These are phyloP conservation scores for Stegostoma tigrinum DNA, from an alignment of 2,113 vertebrate species.

Conservation along the genomic window DNA sequence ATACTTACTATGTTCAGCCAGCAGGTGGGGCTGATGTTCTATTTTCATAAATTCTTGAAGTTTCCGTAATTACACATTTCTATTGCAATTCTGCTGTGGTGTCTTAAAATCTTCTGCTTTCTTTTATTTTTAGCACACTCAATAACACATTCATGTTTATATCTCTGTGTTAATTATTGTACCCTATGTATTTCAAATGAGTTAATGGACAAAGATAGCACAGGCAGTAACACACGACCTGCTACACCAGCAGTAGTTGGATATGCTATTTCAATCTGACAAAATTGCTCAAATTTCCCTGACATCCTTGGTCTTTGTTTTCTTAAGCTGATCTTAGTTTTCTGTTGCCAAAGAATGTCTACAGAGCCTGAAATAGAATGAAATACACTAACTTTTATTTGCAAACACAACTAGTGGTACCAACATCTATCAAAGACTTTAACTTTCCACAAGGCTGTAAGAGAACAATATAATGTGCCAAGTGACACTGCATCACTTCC, in stretches of 20 bases:
- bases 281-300: neutral
- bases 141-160: neutral
- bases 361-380: too few relatives aligned
- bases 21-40: conserved; percentile 11
- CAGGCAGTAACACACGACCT: neutral
- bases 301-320: too few relatives aligned
- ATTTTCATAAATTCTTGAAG: neutral
- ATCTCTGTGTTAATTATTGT: neutral
- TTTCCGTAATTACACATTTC: neutral
- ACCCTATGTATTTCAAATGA: neutral
- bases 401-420: too few relatives aligned
- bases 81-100: neutral
- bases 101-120: neutral
- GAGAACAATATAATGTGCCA: too few relatives aligned
- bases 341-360: too few relatives aligned
- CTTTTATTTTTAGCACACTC: neutral
- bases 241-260: neutral
- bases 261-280: neutral
- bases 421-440: too few relatives aligned
- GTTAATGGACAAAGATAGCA: neutral
- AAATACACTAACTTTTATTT: too few relatives aligned
- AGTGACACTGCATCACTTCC: too few relatives aligned
- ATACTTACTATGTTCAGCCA: neutral
- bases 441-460: too few relatives aligned
- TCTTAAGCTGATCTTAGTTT: too few relatives aligned